Evolutionary conservation across 2,113 vertebrate species (phyloP).

Genomic region (Syngnathoides biaculeatus): DNA sequence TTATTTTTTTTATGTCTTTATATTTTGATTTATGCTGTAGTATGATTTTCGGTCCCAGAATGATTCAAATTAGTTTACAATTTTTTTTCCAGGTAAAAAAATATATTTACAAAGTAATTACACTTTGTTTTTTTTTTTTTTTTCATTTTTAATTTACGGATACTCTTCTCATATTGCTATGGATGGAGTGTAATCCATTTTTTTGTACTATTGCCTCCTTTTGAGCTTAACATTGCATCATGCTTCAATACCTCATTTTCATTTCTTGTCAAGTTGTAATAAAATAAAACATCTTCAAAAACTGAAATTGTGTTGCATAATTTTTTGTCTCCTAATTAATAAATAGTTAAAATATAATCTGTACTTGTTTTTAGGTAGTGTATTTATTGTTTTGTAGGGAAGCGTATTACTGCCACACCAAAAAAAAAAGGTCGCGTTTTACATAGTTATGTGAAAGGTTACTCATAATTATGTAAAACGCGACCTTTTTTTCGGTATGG

Average conservation of each 20-base stretch:
- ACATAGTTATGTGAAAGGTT: no score
- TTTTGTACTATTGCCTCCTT: neutral
- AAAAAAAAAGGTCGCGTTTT: no score
- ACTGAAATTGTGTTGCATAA: neutral
- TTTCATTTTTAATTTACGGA: no score
- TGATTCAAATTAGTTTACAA: neutral
- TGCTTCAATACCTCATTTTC: conserved; percentile 56
- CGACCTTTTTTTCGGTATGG: no score
- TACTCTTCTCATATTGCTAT: no score
- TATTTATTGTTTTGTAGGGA: neutral
- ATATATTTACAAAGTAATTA: neutral
- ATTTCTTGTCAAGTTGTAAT: conserved; percentile 13
- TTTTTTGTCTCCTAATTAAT: no score
- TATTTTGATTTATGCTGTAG: neutral
- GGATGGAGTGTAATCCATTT: neutral
- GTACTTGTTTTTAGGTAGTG: neutral
- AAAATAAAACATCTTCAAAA: conserved; percentile 41
- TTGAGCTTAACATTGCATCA: neutral
- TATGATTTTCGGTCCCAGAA: neutral
- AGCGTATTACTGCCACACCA: no score
- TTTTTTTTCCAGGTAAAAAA: neutral
- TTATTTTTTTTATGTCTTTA: neutral
- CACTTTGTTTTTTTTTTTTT: neutral
- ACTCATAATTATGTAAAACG: no score
- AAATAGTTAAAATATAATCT: neutral